These are phyloP conservation scores for Dendrocincla tyrannina DNA, from an alignment of 2,797 vertebrate species.

Conservation along the genomic window DNA sequence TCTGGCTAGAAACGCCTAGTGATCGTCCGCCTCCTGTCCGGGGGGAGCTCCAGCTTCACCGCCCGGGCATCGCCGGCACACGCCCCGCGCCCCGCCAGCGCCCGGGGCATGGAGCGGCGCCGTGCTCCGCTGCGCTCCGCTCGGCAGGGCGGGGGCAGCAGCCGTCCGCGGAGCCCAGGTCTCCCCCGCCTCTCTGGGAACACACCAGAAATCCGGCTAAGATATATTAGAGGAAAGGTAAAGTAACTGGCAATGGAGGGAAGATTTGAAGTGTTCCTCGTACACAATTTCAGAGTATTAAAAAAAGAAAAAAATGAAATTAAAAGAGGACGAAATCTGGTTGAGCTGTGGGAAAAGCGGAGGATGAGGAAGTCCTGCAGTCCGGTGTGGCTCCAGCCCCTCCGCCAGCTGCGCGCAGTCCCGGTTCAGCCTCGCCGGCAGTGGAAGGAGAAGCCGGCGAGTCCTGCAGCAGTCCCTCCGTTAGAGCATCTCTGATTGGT, in stretches of 20 bases:
- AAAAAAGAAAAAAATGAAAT: background rate
- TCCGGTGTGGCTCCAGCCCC: background rate
- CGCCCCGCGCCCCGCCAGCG: conserved; percentile 74
- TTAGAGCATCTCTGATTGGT: conserved; percentile 62
- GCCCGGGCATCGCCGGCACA: conserved; percentile 79
- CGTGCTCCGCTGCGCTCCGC: background rate
- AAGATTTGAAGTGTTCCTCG: background rate
- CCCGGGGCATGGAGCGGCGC: conserved; percentile 59
- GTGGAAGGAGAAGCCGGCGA: background rate
- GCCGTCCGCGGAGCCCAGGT: background rate
- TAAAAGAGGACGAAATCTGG: background rate
- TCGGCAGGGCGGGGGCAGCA: background rate
- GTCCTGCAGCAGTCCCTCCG: conserved; percentile 54
- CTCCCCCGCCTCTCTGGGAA: background rate
- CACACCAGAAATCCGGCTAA: background rate
- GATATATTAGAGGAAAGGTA: background rate
- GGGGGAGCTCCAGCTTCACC: conserved; percentile 74
- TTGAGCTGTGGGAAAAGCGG: background rate
- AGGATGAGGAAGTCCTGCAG: conserved; percentile 1
- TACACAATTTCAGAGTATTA: conserved; percentile 20
- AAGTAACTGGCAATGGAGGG: background rate
- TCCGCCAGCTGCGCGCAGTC: conserved; percentile 8
- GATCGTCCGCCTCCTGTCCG: conserved; percentile 73
- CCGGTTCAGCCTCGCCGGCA: background rate
- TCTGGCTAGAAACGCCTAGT: conserved; percentile 78